These are phyloP conservation scores for Nemoura dubitans DNA, from an alignment of 2,888 invertebrate species.

Conservation along the genomic window DNA sequence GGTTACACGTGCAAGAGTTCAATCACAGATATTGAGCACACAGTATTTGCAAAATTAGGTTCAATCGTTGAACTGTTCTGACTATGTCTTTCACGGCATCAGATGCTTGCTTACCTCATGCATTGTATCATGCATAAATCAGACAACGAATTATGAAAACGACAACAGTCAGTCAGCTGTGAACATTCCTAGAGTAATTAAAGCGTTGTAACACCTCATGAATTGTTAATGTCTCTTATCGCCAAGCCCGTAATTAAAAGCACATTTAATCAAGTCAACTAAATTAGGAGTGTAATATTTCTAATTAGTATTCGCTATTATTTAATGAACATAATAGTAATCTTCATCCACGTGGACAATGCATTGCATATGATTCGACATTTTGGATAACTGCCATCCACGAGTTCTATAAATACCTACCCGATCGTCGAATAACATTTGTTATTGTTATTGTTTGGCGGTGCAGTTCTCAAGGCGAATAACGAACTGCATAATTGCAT, in stretches of 20 bases:
- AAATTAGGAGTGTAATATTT: background rate
- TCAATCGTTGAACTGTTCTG: too few species aligned
- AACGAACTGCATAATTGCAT: background rate
- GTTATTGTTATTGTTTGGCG: background rate
- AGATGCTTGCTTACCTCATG: too few species aligned
- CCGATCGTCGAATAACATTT: background rate
- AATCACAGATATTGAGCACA: too few species aligned
- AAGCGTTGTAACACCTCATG: background rate
- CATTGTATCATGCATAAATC: too few species aligned
- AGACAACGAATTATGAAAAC: too few species aligned
- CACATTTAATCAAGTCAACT: background rate
- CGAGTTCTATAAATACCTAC: background rate
- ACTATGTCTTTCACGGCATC: too few species aligned
- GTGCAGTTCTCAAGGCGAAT: background rate
- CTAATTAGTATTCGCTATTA: background rate
- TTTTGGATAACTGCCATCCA: background rate
- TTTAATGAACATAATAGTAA: background rate
- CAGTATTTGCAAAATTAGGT: too few species aligned
- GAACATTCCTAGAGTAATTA: background rate
- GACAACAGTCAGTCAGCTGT: background rate
- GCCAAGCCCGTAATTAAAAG: background rate
- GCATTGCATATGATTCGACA: background rate
- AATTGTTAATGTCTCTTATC: background rate
- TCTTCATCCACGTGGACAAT: background rate
- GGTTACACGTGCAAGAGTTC: too few species aligned